Evolutionary conservation across 1,140 invertebrate genomes (phyloP).

Genomic region (Ditylenchus dipsaci): DNA sequence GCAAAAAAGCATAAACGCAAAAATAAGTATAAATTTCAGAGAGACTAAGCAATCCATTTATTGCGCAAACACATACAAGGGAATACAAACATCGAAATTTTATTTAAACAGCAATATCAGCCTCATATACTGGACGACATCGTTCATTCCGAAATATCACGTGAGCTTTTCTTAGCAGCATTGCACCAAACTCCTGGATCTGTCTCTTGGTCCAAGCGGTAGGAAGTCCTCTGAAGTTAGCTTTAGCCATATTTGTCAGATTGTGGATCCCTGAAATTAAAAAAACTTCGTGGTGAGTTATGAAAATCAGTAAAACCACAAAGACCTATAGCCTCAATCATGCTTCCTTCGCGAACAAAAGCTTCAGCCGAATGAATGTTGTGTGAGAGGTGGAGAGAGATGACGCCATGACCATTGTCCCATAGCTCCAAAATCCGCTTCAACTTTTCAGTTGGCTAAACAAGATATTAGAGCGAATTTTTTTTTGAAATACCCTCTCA

Average conservation of each 20-base stretch:
- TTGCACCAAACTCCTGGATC: constrained; percentile 71
- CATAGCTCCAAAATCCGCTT: constrained; percentile 80
- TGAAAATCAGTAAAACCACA: not conserved
- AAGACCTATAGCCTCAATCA: not conserved
- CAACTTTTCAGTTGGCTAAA: constrained; percentile 66
- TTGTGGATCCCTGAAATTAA: constrained; percentile 63
- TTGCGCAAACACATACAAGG: too few species aligned
- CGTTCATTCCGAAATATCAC: constrained; percentile 79
- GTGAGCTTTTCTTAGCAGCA: constrained; percentile 77
- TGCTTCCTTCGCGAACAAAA: constrained; percentile 73
- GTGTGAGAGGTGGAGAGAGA: constrained; percentile 84
- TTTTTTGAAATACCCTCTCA: too few species aligned
- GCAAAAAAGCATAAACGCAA: too few species aligned
- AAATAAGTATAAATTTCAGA: too few species aligned
- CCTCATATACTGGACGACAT: constrained; percentile 64
- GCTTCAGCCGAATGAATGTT: constrained; percentile 85
- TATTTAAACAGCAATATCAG: constrained; percentile 62
- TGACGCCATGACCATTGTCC: constrained; percentile 74
- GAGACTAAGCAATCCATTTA: too few species aligned
- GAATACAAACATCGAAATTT: too few species aligned
- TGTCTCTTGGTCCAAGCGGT: constrained; percentile 76
- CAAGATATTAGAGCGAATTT: too few species aligned
- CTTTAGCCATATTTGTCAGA: constrained; percentile 72
- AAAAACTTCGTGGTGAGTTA: not conserved
- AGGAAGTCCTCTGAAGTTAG: constrained; percentile 68